Conservation (phyloP, 2,113 vertebrate species). For the Saguinus midas region DNA sequence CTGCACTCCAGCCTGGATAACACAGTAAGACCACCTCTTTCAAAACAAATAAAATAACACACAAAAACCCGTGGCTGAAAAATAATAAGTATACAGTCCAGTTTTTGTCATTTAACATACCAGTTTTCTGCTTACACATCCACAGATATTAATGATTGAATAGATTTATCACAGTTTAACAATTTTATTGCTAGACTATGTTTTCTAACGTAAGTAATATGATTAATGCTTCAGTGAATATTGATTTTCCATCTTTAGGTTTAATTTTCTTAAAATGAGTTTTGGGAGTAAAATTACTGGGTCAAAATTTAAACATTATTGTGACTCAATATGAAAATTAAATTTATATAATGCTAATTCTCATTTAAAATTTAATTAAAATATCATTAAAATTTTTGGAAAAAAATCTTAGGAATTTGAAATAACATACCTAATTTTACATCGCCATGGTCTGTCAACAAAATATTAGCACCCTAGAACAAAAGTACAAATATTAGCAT, state of each 20-base stretch:
- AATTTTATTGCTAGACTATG: neutral
- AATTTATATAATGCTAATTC: neutral
- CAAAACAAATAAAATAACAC: neutral
- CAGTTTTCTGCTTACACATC: neutral
- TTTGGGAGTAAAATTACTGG: neutral
- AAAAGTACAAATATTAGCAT: slow-evolving; percentile 48
- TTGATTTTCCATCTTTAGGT: neutral
- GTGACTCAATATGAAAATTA: neutral
- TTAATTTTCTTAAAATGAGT: slow-evolving; percentile 34
- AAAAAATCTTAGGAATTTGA: slow-evolving; percentile 42
- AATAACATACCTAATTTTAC: slow-evolving; percentile 94
- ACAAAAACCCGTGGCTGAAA: neutral
- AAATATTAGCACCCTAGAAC: slow-evolving; percentile 96
- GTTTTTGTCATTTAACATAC: slow-evolving; percentile 30
- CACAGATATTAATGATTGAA: slow-evolving; percentile 31
- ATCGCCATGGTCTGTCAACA: slow-evolving; percentile 95
- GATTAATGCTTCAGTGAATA: neutral
- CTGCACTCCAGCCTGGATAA: neutral
- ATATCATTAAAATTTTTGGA: neutral
- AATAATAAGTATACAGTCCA: neutral
- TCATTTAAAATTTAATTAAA: slow-evolving; percentile 19
- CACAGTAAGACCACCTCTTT: neutral
- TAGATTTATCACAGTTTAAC: neutral
- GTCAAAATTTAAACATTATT: slow-evolving; percentile 21
- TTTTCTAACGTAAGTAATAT: slow-evolving; percentile 9